A percentile compares a stretch with the other conserved stretches of the same genome.
Evolutionary conservation across 2,113 vertebrate genomes (phyloP).

Genomic region (Nannospalax galili): DNA sequence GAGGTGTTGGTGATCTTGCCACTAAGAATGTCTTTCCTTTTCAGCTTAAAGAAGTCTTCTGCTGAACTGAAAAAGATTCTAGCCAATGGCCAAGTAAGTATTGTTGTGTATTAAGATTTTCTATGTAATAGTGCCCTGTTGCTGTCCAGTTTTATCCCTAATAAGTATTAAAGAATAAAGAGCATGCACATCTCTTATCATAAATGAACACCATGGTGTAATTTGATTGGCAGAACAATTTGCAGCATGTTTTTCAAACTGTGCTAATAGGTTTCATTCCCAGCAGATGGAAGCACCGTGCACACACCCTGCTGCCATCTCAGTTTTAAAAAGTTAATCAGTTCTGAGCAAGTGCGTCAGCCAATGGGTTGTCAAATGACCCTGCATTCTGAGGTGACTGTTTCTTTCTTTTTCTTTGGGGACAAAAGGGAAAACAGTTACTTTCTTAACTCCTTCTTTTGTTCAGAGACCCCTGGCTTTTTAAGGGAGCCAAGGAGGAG

Average conservation of each 20-base stretch:
- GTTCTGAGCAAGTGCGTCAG: constrained; percentile 81
- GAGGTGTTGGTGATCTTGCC: not conserved
- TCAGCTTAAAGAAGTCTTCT: constrained; percentile 97
- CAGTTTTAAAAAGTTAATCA: constrained; percentile 83
- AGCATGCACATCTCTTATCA: constrained; percentile 62
- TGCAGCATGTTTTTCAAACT: constrained; percentile 81
- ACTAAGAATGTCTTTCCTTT: constrained; percentile 63
- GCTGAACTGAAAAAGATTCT: constrained; percentile 98
- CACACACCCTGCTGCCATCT: constrained; percentile 69
- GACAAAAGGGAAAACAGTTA: constrained; percentile 30
- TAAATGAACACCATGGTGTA: constrained; percentile 79
- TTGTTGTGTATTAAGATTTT: not conserved
- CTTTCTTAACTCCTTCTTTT: not conserved
- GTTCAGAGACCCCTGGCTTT: constrained; percentile 2
- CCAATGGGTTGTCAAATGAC: constrained; percentile 56
- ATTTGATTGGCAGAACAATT: constrained; percentile 87
- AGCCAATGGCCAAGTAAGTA: constrained; percentile 96
- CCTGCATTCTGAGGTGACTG: constrained; percentile 45
- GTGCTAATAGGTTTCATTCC: constrained; percentile 82
- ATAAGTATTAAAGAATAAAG: constrained; percentile 51
- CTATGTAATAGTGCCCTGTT: not conserved
- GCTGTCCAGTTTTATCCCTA: constrained; percentile 56
- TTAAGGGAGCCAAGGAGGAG: not conserved
- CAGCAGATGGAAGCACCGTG: constrained; percentile 77
- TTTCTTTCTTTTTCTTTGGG: constrained; percentile 69